Evolutionary conservation across 2,113 vertebrate genomes (phyloP).

Genomic region (Ifrita kowaldi): DNA sequence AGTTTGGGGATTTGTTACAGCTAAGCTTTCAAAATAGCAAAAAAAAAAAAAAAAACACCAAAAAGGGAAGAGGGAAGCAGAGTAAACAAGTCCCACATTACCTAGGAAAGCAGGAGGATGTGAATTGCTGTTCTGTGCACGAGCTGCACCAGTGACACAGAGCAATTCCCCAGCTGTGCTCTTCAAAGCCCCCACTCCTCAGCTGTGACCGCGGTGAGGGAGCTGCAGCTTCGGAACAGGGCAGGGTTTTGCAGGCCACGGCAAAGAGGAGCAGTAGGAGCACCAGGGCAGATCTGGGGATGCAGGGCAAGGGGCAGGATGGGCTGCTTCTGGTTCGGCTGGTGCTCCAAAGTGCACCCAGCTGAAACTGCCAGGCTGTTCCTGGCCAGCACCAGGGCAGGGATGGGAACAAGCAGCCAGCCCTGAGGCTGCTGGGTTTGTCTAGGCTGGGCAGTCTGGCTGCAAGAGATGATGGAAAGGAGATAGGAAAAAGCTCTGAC

Average conservation of each 20-base stretch:
- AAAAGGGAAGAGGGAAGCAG: background rate
- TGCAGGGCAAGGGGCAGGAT: background rate
- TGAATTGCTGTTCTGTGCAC: background rate
- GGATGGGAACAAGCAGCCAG: background rate
- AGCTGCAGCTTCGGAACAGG: background rate
- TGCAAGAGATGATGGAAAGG: background rate
- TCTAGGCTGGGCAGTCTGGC: background rate
- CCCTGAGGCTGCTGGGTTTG: background rate
- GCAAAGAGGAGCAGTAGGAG: background rate
- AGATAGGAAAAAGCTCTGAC: background rate
- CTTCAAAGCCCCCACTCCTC: background rate
- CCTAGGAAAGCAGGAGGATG: background rate
- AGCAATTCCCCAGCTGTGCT: fast-evolving
- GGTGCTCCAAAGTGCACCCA: background rate
- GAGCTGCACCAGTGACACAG: background rate
- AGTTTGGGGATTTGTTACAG: background rate
- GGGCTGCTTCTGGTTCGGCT: background rate
- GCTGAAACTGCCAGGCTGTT: background rate
- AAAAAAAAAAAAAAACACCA: background rate
- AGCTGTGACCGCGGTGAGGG: background rate
- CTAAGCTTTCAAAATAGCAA: background rate
- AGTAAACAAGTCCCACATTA: background rate
- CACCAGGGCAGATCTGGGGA: background rate
- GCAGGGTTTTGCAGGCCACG: background rate
- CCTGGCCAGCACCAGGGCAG: background rate